Evolutionary conservation across 2,797 vertebrate species (phyloP).

Genomic region (Malurus leucopterus): DNA sequence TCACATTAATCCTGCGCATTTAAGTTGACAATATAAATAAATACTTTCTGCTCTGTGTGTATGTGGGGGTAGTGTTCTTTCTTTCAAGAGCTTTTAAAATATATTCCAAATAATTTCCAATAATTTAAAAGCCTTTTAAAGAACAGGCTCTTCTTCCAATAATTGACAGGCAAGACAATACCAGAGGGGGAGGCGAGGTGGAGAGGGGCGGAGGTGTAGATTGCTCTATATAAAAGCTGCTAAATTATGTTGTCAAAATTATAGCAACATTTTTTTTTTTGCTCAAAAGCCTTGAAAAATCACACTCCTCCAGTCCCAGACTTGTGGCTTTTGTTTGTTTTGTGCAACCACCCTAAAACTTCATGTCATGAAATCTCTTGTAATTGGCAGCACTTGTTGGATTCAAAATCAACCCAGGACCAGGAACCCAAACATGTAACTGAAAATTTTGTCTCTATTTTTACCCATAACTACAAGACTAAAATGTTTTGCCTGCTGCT

Average conservation of each 20-base stretch:
- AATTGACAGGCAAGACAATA: slow-evolving; percentile 72
- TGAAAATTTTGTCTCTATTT: neutral
- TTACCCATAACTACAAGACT: neutral
- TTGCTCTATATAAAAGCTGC: slow-evolving; percentile 69
- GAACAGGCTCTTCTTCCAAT: slow-evolving; percentile 66
- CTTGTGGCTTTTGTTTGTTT: slow-evolving; percentile 61
- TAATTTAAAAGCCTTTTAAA: slow-evolving; percentile 72
- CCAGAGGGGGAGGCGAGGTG: slow-evolving; percentile 61
- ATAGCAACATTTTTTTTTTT: slow-evolving; percentile 60
- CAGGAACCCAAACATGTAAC: neutral
- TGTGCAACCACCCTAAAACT: slow-evolving; percentile 48
- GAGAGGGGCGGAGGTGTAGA: slow-evolving; percentile 69
- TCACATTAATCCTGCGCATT: neutral
- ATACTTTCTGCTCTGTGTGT: slow-evolving; percentile 43
- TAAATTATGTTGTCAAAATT: slow-evolving; percentile 76
- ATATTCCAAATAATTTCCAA: slow-evolving; percentile 71
- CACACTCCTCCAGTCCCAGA: slow-evolving; percentile 45
- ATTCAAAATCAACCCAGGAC: slow-evolving; percentile 13
- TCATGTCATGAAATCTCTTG: slow-evolving; percentile 29
- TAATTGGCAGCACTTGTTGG: slow-evolving; percentile 21
- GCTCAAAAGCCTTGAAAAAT: slow-evolving; percentile 50
- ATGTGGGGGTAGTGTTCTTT: slow-evolving; percentile 47
- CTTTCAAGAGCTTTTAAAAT: slow-evolving; percentile 67
- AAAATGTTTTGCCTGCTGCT: neutral
- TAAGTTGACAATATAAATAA: slow-evolving; percentile 45